These are phyloP conservation scores for Seriola aureovittata DNA, from an alignment of 2,113 vertebrate genomes.

Conservation along the genomic window DNA sequence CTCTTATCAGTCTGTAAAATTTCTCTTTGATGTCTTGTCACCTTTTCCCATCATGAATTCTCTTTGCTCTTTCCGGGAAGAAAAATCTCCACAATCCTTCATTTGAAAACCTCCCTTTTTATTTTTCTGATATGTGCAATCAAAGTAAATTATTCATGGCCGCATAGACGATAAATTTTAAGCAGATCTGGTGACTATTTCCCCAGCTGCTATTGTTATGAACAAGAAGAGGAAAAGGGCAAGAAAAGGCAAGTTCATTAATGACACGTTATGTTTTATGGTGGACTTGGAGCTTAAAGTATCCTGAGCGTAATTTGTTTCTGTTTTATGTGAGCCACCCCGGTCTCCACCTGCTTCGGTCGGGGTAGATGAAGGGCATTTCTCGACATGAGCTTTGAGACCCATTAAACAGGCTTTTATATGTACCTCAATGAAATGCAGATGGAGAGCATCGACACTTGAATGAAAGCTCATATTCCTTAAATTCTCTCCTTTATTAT, in stretches of 20 bases:
- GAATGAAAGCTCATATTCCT: conserved; percentile 49
- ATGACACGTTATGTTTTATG: conserved; percentile 79
- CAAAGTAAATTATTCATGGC: conserved; percentile 80
- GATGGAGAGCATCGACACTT: conserved; percentile 72
- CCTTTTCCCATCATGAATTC: conserved; percentile 79
- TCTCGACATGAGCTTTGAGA: conserved; percentile 76
- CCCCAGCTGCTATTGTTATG: conserved; percentile 78
- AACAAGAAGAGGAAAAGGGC: conserved; percentile 67
- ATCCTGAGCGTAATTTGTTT: conserved; percentile 78
- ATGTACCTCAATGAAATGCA: conserved; percentile 68
- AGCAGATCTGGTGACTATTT: conserved; percentile 68
- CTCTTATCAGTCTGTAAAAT: conserved; percentile 80
- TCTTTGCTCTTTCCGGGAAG: conserved; percentile 77
- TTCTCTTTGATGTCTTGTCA: conserved; percentile 82
- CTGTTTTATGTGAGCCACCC: conserved; percentile 76
- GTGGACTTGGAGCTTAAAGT: conserved; percentile 71
- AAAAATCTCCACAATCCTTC: conserved; percentile 64
- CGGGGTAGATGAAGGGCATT: conserved; percentile 74
- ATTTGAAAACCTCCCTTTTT: conserved; percentile 54
- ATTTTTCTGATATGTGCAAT: conserved; percentile 70
- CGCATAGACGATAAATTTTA: conserved; percentile 68
- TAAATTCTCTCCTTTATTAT: conserved; percentile 9
- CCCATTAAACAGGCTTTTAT: conserved; percentile 75
- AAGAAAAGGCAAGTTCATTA: conserved; percentile 76
- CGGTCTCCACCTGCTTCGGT: conserved; percentile 75